Evolutionary conservation across 2,888 invertebrate genomes (phyloP), one percentile per base, ranked within the genome.

Genomic region (Dicyrtomina minuta): DNA sequence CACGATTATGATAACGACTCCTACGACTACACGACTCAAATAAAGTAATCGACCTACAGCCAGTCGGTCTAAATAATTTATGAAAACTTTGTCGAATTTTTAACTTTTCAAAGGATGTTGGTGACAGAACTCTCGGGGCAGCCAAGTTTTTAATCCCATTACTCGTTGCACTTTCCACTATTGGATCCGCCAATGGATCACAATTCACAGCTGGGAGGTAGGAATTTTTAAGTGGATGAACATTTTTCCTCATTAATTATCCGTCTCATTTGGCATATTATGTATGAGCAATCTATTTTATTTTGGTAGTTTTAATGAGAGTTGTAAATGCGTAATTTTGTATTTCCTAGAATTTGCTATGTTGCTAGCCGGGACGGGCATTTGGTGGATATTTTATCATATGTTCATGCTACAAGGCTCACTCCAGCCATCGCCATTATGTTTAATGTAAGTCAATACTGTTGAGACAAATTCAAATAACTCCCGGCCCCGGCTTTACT

Each of bases 61-160:
- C n/a, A n/a, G n/a, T n/a, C n/a, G n/a, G n/a, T n/a, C n/a, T n/a
- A n/a, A n/a, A n/a, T n/a, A n/a, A n/a, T n/a, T n/a, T n/a, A n/a
- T n/a, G n/a, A n/a, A n/a, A n/a, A n/a, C n/a, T n/a, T n/a, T n/a
- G n/a, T n/a, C n/a, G n/a, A n/a, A n/a, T n/a, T n/a, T n/a, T n/a
- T n/a, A n/a, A n/a, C n/a, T 33, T 70, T 26, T 59, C 44, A n/a
- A 26, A 78, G 77, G 71, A 72, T 60, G 75, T 76, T 15, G 76
- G 74, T 3, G 72, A 78, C 39, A 8, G 67, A 53, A 88, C 93
- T 75, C 84, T 93, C 73, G 94, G 94, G 0, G 88, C 88, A 10
- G 86, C 94, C 86, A 91, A 93, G 33, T 93, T 93, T 92, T 84
- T 95, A 74, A 95, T 95, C 90, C 94, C 95, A 10, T 84, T 95